phyloP scores from a whole-genome alignment of 2,888 invertebrate species.

The Chrysodeixis includens region DNA sequence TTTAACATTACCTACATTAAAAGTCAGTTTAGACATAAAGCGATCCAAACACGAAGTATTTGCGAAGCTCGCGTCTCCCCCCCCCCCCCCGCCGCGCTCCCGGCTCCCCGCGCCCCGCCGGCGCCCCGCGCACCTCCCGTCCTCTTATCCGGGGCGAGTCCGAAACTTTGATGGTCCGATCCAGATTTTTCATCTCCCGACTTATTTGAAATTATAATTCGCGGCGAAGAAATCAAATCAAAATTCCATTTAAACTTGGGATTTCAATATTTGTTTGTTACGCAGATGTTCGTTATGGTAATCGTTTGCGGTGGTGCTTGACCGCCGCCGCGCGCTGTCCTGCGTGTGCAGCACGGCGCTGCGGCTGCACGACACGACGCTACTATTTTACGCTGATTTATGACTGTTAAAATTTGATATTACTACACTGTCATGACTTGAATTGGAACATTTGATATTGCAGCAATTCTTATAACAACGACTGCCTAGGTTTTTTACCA shows the following conservation, averaged over 20 bases:
- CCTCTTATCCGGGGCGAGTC: conserved; percentile 60
- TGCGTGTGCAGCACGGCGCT: conserved; percentile 4
- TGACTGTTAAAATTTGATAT: conserved; percentile 4
- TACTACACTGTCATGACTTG: not conserved
- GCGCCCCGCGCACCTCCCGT: conserved; percentile 19
- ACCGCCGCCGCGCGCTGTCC: conserved; percentile 30
- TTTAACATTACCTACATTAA: conserved; percentile 78
- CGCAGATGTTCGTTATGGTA: conserved; percentile 74
- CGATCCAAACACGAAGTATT: conserved; percentile 75
- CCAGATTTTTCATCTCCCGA: conserved; percentile 86
- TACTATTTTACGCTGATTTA: conserved; percentile 28
- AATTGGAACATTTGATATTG: not conserved
- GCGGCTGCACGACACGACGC: conserved; percentile 6
- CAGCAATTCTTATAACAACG: not conserved
- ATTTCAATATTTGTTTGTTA: conserved; percentile 85
- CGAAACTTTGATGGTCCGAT: conserved; percentile 85
- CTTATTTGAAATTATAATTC: conserved; percentile 88
- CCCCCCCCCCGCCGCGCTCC: conserved; percentile 16
- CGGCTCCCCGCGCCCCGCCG: conserved; percentile 11
- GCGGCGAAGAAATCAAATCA: conserved; percentile 87
- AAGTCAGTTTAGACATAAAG: conserved; percentile 82
- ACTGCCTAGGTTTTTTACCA: too few relatives aligned
- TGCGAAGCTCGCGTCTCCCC: conserved; percentile 53
- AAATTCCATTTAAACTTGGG: conserved; percentile 87
- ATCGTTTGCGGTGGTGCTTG: conserved; percentile 56